These are phyloP conservation scores for Antheraea assamensis DNA, from an alignment of 2,888 invertebrate genomes.

Conservation along the genomic window DNA sequence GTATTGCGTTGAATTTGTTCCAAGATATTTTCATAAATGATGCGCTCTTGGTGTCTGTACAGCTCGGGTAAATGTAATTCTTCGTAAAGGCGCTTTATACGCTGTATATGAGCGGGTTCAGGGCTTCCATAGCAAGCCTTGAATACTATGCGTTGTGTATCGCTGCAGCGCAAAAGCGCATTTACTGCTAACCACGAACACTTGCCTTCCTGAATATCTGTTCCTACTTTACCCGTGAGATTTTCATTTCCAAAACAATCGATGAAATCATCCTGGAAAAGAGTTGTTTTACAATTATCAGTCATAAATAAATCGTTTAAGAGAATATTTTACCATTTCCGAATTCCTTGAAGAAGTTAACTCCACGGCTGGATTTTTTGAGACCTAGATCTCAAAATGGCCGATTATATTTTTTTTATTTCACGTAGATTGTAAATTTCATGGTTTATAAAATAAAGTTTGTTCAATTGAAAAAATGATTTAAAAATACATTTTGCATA, in stretches of 20 bases:
- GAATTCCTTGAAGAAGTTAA: background rate
- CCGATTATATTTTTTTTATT: too few relatives aligned
- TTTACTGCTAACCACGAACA: constrained; percentile 96
- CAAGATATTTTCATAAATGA: constrained; percentile 86
- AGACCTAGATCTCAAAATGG: too few relatives aligned
- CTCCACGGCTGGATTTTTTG: too few relatives aligned
- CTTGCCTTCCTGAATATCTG: constrained; percentile 96
- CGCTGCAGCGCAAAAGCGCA: constrained; percentile 87
- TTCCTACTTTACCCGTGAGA: constrained; percentile 92
- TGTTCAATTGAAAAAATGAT: too few relatives aligned
- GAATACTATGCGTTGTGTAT: constrained; percentile 83
- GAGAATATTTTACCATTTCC: background rate
- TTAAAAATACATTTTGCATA: too few relatives aligned
- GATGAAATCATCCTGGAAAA: constrained; percentile 88
- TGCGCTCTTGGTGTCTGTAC: constrained; percentile 87
- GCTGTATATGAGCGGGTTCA: constrained; percentile 84
- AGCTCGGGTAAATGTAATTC: constrained; percentile 87
- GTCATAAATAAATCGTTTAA: background rate
- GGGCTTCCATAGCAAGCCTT: constrained; percentile 87
- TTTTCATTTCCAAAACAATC: constrained; percentile 93
- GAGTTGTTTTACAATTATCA: background rate
- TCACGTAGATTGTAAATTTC: too few relatives aligned
- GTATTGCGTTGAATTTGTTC: constrained; percentile 34
- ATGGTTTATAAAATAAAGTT: too few relatives aligned
- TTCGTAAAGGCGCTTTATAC: constrained; percentile 66